A percentile compares a stretch with the other conserved stretches of the same genome.
Conservation (phyloP, 1,140 invertebrate genomes). For the Halictus rubicundus region DNA sequence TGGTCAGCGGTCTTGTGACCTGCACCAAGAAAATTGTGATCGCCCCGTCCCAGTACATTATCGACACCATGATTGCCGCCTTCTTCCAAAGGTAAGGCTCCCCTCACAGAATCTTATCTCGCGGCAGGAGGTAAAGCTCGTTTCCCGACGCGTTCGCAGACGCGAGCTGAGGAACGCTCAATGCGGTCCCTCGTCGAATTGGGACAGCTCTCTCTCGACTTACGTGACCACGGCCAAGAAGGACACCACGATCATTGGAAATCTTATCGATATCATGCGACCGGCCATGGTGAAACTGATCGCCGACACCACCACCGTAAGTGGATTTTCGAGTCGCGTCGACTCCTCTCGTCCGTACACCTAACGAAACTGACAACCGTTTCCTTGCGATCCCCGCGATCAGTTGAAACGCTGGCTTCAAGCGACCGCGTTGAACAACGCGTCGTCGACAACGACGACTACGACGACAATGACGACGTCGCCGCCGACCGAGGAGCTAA, state of each 20-base stretch:
- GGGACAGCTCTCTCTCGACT: slow-evolving; percentile 58
- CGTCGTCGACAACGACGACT: slow-evolving; percentile 17
- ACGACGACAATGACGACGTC: slow-evolving; percentile 12
- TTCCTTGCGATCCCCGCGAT: slow-evolving; percentile 11
- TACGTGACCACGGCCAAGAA: slow-evolving; percentile 57
- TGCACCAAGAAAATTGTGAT: slow-evolving; percentile 68
- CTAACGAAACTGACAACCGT: not conserved
- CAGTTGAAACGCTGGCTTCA: slow-evolving; percentile 75
- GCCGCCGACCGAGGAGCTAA: slow-evolving; percentile 54
- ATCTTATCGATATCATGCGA: slow-evolving; percentile 69
- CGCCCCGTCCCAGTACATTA: slow-evolving; percentile 64
- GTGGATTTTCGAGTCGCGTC: slow-evolving; percentile 5
- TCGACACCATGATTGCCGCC: slow-evolving; percentile 60
- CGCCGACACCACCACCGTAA: slow-evolving; percentile 70
- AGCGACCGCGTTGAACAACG: slow-evolving; percentile 50
- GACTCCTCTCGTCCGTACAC: slow-evolving; percentile 10
- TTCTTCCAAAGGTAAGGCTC: slow-evolving; percentile 60
- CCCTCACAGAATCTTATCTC: not conserved
- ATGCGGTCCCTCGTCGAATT: slow-evolving; percentile 64
- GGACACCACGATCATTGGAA: slow-evolving; percentile 66
- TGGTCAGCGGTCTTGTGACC: slow-evolving; percentile 62
- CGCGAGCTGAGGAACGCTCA: slow-evolving; percentile 56
- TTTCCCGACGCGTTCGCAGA: slow-evolving; percentile 21
- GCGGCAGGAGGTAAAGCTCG: not conserved
- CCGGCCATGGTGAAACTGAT: slow-evolving; percentile 71